Conservation (phyloP, 1,140 invertebrate genomes). For the Mycetomoellerius zeteki region DNA sequence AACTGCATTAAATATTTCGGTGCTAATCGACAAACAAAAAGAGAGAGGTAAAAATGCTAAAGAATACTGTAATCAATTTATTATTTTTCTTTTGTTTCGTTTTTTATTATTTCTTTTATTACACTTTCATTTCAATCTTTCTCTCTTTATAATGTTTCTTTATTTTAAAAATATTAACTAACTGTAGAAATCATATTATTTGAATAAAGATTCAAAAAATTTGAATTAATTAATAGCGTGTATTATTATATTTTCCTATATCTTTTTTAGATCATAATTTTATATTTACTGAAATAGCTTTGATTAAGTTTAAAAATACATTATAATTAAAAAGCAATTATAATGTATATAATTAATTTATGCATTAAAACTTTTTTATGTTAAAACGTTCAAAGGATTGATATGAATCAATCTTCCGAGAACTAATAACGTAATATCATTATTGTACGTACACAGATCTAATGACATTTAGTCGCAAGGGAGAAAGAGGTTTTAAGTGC, state of each 20-base stretch:
- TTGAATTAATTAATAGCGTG: background rate
- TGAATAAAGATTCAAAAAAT: too few species aligned
- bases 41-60: background rate
- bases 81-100: background rate
- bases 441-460: background rate
- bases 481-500: conserved; percentile 23
- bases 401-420: background rate
- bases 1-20: background rate
- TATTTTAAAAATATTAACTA: background rate
- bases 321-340: background rate
- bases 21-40: background rate
- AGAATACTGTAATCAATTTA: conserved; percentile 8
- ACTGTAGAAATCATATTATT: background rate
- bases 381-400: background rate
- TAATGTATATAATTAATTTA: background rate
- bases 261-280: background rate
- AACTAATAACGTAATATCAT: conserved; percentile 24
- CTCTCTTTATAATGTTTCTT: background rate
- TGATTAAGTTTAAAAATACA: background rate
- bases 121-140: background rate
- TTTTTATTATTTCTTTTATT: conserved; percentile 7
- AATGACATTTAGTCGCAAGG: conserved; percentile 25
- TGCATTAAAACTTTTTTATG: background rate
- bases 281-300: background rate
- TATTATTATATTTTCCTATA: background rate